phyloP scores from a whole-genome alignment of 2,888 invertebrate genomes.

The Caenorhabditis zanzibari region DNA sequence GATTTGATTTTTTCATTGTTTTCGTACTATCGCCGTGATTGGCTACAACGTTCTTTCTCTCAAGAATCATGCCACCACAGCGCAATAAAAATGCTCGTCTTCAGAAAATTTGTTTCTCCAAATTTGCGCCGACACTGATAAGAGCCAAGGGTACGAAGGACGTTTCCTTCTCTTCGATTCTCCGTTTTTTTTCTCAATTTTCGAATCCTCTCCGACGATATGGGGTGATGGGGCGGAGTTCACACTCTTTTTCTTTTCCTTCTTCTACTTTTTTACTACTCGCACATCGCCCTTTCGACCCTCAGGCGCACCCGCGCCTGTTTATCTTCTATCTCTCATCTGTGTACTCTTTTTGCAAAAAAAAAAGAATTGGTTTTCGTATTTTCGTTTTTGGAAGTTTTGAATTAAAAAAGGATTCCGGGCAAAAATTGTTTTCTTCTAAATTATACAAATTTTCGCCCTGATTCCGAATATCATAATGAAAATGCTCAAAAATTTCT shows the following conservation, averaged over 20 bases:
- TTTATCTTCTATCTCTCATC: slow-evolving; percentile 28
- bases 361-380: background rate
- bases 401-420: too few relatives aligned
- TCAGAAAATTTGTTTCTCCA: slow-evolving; percentile 4
- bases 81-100: slow-evolving; percentile 28
- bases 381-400: too few relatives aligned
- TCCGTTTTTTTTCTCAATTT: slow-evolving; percentile 28
- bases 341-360: slow-evolving; percentile 12
- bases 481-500: too few relatives aligned
- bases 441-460: too few relatives aligned
- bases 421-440: too few relatives aligned
- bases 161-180: slow-evolving; percentile 27
- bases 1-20: too few relatives aligned
- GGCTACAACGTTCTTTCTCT: slow-evolving; percentile 8
- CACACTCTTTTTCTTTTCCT: background rate
- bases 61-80: slow-evolving; percentile 24
- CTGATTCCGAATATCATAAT: too few relatives aligned
- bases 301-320: slow-evolving; percentile 32
- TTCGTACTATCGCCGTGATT: background rate
- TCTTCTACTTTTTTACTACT: slow-evolving; percentile 29
- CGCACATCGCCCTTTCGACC: slow-evolving; percentile 34
- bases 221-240: slow-evolving; percentile 68
- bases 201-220: slow-evolving; percentile 52
- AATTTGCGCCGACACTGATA: slow-evolving; percentile 20
- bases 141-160: slow-evolving; percentile 56